Conservation (phyloP, 2,797 vertebrate genomes). For the Myiotriccus ornatus region DNA sequence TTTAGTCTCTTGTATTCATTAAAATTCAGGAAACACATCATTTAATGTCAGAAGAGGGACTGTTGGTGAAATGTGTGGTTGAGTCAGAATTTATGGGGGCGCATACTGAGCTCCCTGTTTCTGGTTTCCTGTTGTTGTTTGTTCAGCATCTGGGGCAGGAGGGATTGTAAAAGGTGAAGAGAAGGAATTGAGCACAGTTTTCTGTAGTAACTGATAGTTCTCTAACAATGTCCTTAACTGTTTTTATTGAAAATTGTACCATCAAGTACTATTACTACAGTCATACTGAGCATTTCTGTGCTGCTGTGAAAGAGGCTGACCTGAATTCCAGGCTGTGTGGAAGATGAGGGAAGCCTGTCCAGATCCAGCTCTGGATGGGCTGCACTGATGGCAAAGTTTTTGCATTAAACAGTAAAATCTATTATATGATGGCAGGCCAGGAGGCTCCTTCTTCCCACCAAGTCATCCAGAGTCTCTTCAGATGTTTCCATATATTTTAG, state of each 20-base stretch:
- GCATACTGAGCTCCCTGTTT: not conserved
- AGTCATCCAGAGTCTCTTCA: not conserved
- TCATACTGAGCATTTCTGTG: not conserved
- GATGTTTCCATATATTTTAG: not conserved
- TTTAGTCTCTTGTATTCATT: not conserved
- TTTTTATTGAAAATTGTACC: not conserved
- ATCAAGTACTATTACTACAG: not conserved
- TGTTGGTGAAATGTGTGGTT: not conserved
- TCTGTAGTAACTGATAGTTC: not conserved
- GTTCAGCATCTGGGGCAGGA: not conserved
- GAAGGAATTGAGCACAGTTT: not conserved
- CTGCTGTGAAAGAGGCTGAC: not conserved
- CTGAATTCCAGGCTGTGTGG: not conserved
- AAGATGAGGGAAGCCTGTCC: not conserved
- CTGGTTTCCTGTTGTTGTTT: not conserved
- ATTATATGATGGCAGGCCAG: not conserved
- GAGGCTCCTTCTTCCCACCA: not conserved
- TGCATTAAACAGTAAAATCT: rapidly evolving
- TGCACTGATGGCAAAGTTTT: not conserved
- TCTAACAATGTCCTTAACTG: not conserved
- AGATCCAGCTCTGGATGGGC: not conserved
- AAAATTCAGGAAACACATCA: not conserved
- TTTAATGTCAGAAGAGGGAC: not conserved
- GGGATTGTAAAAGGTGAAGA: not conserved
- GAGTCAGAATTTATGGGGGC: not conserved